Conservation (phyloP, 2,797 vertebrate genomes). For the Chaetodon trifasciatus region DNA sequence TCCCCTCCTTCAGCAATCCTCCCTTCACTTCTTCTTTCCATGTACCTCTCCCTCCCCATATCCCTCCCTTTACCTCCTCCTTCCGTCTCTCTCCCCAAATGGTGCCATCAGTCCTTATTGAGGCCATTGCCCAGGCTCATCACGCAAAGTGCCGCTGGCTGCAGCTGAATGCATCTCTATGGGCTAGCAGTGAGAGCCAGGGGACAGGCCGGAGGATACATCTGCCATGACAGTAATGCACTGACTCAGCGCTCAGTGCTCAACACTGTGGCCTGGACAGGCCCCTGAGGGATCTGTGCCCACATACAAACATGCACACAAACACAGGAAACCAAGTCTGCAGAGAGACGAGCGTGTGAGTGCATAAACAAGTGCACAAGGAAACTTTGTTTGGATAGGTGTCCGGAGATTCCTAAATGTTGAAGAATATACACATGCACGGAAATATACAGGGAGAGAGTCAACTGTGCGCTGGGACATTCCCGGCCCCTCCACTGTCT, state of each 20-base stretch:
- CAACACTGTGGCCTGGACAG: conserved; percentile 38
- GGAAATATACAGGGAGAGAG: conserved; percentile 18
- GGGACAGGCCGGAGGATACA: conserved; percentile 69
- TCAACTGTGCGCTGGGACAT: conserved; percentile 23
- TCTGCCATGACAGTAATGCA: conserved; percentile 78
- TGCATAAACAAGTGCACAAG: conserved; percentile 45
- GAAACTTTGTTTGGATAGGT: conserved; percentile 47
- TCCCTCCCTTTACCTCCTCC: neutral
- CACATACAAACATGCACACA: conserved; percentile 18
- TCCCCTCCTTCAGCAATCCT: conserved; percentile 20
- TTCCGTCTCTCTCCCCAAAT: conserved; percentile 44
- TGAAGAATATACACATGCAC: conserved; percentile 29
- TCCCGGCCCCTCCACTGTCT: conserved; percentile 34
- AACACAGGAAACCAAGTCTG: conserved; percentile 41
- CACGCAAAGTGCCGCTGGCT: conserved; percentile 71
- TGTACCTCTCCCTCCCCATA: neutral
- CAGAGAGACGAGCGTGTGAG: neutral
- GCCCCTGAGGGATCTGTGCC: conserved; percentile 40
- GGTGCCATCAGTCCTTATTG: conserved; percentile 68
- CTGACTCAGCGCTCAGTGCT: conserved; percentile 66
- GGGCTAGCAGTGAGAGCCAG: conserved; percentile 60
- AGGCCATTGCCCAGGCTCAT: conserved; percentile 73
- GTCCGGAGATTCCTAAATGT: conserved; percentile 28
- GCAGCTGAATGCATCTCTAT: conserved; percentile 71
- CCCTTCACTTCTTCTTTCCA: conserved; percentile 5